Conservation (phyloP, 2,797 vertebrate genomes). For the Xiphorhynchus erythropygius region DNA sequence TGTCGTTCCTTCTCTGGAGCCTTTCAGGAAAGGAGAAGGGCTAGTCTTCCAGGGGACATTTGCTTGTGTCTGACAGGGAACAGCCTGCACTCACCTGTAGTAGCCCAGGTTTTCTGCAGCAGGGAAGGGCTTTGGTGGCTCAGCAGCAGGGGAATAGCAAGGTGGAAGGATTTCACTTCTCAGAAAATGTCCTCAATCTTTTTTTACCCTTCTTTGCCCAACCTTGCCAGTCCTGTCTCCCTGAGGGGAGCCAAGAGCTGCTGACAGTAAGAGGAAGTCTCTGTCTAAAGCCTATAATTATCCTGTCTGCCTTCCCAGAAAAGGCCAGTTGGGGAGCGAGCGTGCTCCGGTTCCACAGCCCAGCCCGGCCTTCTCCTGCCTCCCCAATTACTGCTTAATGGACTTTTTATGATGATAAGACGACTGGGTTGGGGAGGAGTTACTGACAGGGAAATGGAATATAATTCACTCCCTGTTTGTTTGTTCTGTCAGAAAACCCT, state of each 20-base stretch:
- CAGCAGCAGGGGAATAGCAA: background rate
- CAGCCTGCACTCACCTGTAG: background rate
- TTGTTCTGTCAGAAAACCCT: conserved; percentile 49
- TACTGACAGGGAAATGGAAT: conserved; percentile 56
- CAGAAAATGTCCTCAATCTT: background rate
- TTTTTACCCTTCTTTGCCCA: conserved; percentile 35
- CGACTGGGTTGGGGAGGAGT: conserved; percentile 24
- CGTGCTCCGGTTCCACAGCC: background rate
- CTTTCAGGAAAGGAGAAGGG: background rate
- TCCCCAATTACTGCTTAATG: conserved; percentile 68
- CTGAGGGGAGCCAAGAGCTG: conserved; percentile 51
- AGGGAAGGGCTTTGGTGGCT: background rate
- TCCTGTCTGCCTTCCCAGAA: conserved; percentile 68
- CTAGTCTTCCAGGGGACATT: background rate
- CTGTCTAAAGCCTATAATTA: conserved; percentile 68
- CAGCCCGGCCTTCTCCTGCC: conserved; percentile 21
- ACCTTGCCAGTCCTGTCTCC: conserved; percentile 34
- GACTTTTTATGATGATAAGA: conserved; percentile 70
- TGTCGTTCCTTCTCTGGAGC: background rate
- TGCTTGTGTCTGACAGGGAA: accelerated
- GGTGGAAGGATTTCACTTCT: conserved; percentile 8
- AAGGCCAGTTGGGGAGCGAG: conserved; percentile 56
- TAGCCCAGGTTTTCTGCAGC: background rate
- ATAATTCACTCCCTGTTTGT: conserved; percentile 65
- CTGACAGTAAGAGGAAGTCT: conserved; percentile 64